These are phyloP conservation scores for Metaphire vulgaris DNA, from an alignment of 1,140 invertebrate species.

Conservation along the genomic window DNA sequence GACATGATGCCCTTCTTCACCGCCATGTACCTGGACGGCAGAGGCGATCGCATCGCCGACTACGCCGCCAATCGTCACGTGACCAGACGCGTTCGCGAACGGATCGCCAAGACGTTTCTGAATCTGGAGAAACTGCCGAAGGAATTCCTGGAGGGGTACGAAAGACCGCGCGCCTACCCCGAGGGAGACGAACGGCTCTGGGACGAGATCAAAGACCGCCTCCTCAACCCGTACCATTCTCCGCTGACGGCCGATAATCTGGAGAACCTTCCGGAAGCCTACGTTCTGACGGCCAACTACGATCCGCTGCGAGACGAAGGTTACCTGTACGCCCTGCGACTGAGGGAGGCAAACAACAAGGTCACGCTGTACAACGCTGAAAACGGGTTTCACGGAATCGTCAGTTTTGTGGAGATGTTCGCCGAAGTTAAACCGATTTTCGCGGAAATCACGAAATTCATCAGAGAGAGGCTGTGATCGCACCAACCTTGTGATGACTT, in stretches of 20 bases:
- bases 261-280: conserved; percentile 27
- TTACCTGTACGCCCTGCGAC: conserved; percentile 25
- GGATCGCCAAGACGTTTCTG: background rate
- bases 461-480: background rate
- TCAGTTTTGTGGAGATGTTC: background rate
- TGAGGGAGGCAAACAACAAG: background rate
- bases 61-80: background rate
- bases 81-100: background rate
- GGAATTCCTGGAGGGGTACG: background rate
- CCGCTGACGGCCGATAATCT: conserved; percentile 29
- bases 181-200: background rate
- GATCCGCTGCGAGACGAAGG: conserved; percentile 31
- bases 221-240: conserved; percentile 27
- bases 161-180: background rate
- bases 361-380: background rate
- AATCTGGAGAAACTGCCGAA: background rate
- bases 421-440: background rate
- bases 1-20: conserved; percentile 14
- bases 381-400: background rate
- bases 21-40: background rate
- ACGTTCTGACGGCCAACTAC: conserved; percentile 22
- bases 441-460: background rate
- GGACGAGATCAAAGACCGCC: background rate
- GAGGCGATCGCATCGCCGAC: background rate
- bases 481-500: no score